Evolutionary conservation across 2,888 invertebrate species (phyloP).

Genomic region (Hydrotaea diabolus): DNA sequence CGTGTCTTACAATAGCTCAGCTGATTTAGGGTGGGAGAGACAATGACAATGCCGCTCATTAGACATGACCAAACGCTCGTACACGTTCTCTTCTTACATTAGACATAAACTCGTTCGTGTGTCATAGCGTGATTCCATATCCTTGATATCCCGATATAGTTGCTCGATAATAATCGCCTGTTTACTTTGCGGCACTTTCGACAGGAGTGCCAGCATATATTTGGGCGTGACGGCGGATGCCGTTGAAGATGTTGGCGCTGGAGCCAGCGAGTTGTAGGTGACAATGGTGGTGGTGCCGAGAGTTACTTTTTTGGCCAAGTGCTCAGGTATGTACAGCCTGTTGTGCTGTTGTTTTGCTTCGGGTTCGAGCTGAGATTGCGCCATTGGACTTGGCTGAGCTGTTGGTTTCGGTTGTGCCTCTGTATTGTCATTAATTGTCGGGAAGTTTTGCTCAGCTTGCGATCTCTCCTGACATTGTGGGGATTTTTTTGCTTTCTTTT

Average conservation of each 20-base stretch:
- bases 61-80: not conserved
- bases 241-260: not conserved
- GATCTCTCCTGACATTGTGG: not conserved
- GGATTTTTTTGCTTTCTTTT: not conserved
- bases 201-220: conserved; percentile 17
- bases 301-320: not conserved
- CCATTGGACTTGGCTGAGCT: too few species aligned
- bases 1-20: too few species aligned
- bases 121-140: conserved; percentile 39
- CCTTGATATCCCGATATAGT: conserved; percentile 38
- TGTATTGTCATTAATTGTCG: not conserved
- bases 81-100: conserved; percentile 18
- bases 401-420: not conserved
- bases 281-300: not conserved
- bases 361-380: too few species aligned
- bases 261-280: not conserved
- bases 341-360: too few species aligned
- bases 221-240: too few species aligned
- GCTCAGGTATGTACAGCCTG: not conserved
- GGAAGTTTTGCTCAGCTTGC: not conserved
- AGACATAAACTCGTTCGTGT: conserved; percentile 19
- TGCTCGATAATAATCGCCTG: conserved; percentile 39
- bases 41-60: not conserved
- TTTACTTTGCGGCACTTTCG: conserved; percentile 20
- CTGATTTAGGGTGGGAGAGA: not conserved